Conservation (phyloP, 2,888 invertebrate genomes). For the Sisyra terminalis region DNA sequence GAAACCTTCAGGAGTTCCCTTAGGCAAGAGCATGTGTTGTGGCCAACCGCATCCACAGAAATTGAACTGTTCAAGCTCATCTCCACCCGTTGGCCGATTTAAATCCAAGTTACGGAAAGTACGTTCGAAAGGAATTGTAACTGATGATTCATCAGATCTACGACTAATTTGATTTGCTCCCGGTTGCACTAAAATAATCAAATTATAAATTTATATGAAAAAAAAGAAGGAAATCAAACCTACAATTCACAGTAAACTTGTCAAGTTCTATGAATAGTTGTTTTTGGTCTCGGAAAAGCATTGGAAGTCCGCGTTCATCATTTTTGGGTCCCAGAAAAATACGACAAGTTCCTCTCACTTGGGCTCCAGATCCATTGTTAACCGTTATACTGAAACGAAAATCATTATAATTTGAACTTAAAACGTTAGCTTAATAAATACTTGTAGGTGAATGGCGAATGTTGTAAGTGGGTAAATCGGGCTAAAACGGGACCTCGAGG, state of each 20-base stretch:
- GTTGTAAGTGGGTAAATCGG: slow-evolving; percentile 62
- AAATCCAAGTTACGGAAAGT: slow-evolving; percentile 57
- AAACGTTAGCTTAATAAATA: slow-evolving; percentile 17
- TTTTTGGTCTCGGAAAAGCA: slow-evolving; percentile 45
- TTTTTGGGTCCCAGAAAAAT: slow-evolving; percentile 51
- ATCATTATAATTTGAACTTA: slow-evolving; percentile 5
- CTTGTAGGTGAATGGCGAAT: slow-evolving; percentile 50
- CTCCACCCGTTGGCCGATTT: slow-evolving; percentile 39
- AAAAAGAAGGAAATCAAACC: slow-evolving; percentile 24
- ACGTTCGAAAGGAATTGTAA: slow-evolving; percentile 69
- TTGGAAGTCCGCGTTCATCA: slow-evolving; percentile 46
- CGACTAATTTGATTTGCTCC: slow-evolving; percentile 51
- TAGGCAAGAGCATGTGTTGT: slow-evolving; percentile 61
- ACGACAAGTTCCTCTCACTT: slow-evolving; percentile 43
- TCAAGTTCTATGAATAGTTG: slow-evolving; percentile 54
- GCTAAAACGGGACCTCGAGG: slow-evolving; percentile 59
- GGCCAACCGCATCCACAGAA: slow-evolving; percentile 87
- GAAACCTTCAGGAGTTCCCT: slow-evolving; percentile 49
- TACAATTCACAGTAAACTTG: slow-evolving; percentile 46
- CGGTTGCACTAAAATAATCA: slow-evolving; percentile 36
- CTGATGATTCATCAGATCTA: slow-evolving; percentile 51
- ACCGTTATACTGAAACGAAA: slow-evolving; percentile 31
- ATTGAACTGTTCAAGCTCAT: slow-evolving; percentile 40
- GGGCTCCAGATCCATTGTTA: slow-evolving; percentile 33
- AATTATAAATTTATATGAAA: too few relatives aligned